Base-by-base conservation (phyloP, 2,888 invertebrate genomes). In the Odontothrips loti region DNA sequence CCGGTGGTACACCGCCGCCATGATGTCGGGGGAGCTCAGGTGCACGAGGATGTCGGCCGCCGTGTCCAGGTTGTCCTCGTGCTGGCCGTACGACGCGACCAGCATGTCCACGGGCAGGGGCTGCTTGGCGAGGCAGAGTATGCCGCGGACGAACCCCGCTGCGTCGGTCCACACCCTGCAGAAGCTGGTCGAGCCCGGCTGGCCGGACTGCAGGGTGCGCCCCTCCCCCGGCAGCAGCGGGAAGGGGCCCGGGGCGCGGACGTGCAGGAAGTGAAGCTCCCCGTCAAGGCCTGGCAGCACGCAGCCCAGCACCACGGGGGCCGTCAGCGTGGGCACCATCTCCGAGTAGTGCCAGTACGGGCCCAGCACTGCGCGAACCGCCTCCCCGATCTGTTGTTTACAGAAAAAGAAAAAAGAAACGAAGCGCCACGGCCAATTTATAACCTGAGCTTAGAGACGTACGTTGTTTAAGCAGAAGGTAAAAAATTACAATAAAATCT, bases 81-180 rank as follows among this genome's bases (percentile, higher is more conserved):
- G 68, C 68, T 75, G 68, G 68, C 68, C 68, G 68, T 75, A 75
- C 23, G 27, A n/a, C 68, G 68, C 68, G 23, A 75, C 68, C 68
- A 75, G 23, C 68, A 75, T 75, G 68, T 75, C 68, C 68, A 75
- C 23, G 68, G 68, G 68, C 27, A 75, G 23, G 23, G 68, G 68
- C 68, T 75, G 23, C 68, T 1, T 27, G 27, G 68, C 10, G 23
- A 75, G 68, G 68, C 68, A 75, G 23, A 27, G 23, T 8, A 75
- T 27, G 27, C 12, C 68, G 11, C 68, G 68, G 27, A 75, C 68
- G 68, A 75, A 75, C 27, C 68, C 68, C 23, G 9, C 27, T 0
- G 68, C 68, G 68, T 75, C 68, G 11, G 23, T 12, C 23, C 23
- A 11, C 23, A 75, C 23, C 68, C 68, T 75, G 68, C 27, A 75